Conservation (phyloP, 2,113 vertebrate species). For the Callospermophilus lateralis region DNA sequence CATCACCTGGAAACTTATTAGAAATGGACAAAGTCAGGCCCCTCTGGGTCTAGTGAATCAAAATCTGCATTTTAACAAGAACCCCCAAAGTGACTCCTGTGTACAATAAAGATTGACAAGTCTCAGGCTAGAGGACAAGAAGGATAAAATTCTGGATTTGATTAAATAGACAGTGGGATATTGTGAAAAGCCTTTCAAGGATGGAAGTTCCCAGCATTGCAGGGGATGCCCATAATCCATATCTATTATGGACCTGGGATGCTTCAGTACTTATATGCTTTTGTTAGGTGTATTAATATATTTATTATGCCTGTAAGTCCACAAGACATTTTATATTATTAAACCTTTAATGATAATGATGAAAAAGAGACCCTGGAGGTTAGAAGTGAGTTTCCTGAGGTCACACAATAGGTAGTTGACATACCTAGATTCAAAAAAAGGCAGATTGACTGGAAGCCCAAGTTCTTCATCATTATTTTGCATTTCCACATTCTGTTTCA, state of each 20-base stretch:
- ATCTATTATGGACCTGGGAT: not conserved
- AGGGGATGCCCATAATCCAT: not conserved
- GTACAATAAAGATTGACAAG: not conserved
- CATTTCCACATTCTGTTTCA: not conserved
- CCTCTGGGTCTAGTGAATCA: not conserved
- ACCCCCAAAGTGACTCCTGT: not conserved
- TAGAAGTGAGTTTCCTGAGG: not conserved
- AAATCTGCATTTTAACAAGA: conserved; percentile 38
- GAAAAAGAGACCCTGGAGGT: not conserved
- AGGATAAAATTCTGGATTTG: not conserved
- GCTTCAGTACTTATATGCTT: not conserved
- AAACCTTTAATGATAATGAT: not conserved
- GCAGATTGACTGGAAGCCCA: not conserved
- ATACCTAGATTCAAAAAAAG: not conserved
- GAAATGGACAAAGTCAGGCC: not conserved
- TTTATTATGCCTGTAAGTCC: not conserved
- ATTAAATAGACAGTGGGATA: not conserved
- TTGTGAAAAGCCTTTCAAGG: not conserved
- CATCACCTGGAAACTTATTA: not conserved
- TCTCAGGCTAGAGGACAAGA: not conserved
- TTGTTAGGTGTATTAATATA: not conserved
- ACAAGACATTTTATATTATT: not conserved
- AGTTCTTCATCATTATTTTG: not conserved
- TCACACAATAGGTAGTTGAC: not conserved
- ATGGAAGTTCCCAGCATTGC: not conserved